Base-by-base conservation (phyloP, 2,888 invertebrate genomes). In the Spatulosminthurus flaviceps region DNA sequence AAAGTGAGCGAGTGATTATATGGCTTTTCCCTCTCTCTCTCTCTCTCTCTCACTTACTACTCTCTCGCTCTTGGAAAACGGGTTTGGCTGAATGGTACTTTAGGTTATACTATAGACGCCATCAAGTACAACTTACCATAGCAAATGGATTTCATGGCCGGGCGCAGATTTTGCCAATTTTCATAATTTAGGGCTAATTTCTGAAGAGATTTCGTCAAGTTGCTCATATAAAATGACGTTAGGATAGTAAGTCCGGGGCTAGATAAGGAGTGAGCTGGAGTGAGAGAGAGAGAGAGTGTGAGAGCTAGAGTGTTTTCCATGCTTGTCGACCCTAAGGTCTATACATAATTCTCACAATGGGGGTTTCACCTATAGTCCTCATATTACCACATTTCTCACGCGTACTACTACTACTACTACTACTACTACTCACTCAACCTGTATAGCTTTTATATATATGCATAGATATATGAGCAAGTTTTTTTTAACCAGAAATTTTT, bases 141-240 rank as follows among this genome's bases (percentile, higher is more conserved):
- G 75, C 75, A 76, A 76, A 76, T 76, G 64, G 66, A 76, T 76
- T 76, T 76, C 75, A 76, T 76, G 75, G 66, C 34, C 34, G 24
- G 66, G 66, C 41, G 66, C 34, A 66, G 75, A 76, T 76, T 76
- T 66, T 42, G 66, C 66, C 75, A 76, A 76, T 76, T 76, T 76
- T 76, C 75, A 76, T 76, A 76, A 76, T 76, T 76, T 66, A 76
- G 41, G 43, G 75, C 75, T 76, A 76, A 76, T 76, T 76, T 72
- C 72, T 72, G 13, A 72, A 72, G 21, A 72, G 51, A 72, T 72
- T 72, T 72, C 72, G 16, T 51, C 43, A 72, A 22, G 16, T 51
- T 72, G 0, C 24, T 26, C 29, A n/a, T 67, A 67, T 67, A 67
- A n/a, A 64, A n/a, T 51, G 7, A 1, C 19, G n/a, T 51, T 13